Evolutionary conservation across 2,797 vertebrate genomes (phyloP), one percentile per base, ranked within the genome.

Genomic region (Pachyuromys duprasi): DNA sequence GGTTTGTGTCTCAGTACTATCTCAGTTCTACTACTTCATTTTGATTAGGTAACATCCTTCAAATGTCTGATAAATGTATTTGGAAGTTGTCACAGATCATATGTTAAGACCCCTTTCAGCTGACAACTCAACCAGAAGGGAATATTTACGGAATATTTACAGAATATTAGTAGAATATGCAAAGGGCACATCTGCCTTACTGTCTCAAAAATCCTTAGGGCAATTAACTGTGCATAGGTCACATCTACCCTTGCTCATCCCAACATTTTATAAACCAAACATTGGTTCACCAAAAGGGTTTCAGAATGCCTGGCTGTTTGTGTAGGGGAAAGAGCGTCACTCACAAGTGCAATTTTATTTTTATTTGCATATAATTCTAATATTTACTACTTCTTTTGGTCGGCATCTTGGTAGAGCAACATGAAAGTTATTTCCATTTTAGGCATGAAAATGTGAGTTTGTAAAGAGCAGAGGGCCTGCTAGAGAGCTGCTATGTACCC

Each of bases 341-440:
- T 87, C 26, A 80, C 39, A 89, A 57, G 57, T 42, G 24, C 26
- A 26, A 8, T 78, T 95, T 94, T 62, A 84, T 92, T 96, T 96
- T 93, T 65, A 53, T 91, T 95, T 91, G 60, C 80, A 55, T 89
- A 4, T 60, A 75, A 95, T 90, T 90, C 69, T 83, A 92, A n/a
- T 63, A 74, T 86, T 33, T 5, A 1, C 76, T 93, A 62, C 33
- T 63, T 92, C 31, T 67, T 90, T 92, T n/a, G 78, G 53, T 55
- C 69, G 18, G 18, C 67, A 8, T 36, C 45, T 22, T 62, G 24
- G 13, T 17, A 6, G 45, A n/a, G 22, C 31, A 31, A 93, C 53
- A 36, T 33, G 33, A 76, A 60, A 39, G 45, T 60, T 69, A 24
- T 60, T 93, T 90, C 76, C n/a, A 90, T 20, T 39, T 95, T 76